Evolutionary conservation across 2,797 vertebrate genomes (phyloP), one percentile per base, ranked within the genome.

Genomic region (Naso thynnoides): DNA sequence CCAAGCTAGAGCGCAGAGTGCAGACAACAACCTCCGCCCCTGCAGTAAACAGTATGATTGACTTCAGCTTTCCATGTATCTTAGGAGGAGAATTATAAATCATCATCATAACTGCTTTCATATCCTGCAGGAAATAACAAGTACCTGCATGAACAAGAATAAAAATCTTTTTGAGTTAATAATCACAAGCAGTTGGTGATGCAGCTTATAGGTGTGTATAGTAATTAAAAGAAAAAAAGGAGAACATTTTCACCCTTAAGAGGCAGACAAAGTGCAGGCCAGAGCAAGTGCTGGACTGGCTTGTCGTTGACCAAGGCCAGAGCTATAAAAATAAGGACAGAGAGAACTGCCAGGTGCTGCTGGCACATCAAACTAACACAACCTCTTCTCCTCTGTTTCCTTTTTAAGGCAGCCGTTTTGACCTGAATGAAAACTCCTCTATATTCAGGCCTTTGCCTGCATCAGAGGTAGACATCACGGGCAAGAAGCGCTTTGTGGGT

Each of bases 401-500:
- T 87, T 68, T 67, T 58, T 75, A 94, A 95, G 95, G 31, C 74
- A 94, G 80, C 67, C 89, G 50, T 16, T 94, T 91, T 81, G 90
- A 94, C 84, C 68, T 89, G 1, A 80, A 81, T 93, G 96, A 95
- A 74, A 96, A 96, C 84, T 91, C 87, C 42, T 96, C 96, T 68
- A 93, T 97, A 88, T 99, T 99, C 92, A 97, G 96, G 66, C 90
- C 95, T 57, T 75, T 93, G 79, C 98, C 98, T 75, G 93, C 94
- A n/a, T 97, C 96, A 82, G 95, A 98, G 9, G 91, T 96, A 0
- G 98, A 99, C 89, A 85, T 93, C 80, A 93, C 94, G 90, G 98
- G 98, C 77, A 97, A 96, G 73, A 95, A 94, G 36, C 96, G 97
- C 68, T 99, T 94, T 73, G 86, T 91, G 90, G 97, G 98, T 99